Evolutionary conservation across 2,797 vertebrate species (phyloP).

Genomic region (Muraenolepis orangiensis): DNA sequence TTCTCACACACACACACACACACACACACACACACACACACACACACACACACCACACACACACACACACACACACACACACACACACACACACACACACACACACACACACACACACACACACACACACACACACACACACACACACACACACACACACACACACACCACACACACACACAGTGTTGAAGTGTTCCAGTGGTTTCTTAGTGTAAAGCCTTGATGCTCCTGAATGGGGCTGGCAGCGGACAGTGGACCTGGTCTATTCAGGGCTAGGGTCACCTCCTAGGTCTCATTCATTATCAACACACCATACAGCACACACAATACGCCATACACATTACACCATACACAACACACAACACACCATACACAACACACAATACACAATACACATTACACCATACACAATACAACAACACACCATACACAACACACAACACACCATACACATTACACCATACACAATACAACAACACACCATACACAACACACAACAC

Average conservation of each 20-base stretch:
- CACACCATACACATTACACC: no score
- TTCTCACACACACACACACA: conserved; percentile 2
- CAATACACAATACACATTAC: no score
- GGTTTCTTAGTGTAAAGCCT: conserved; percentile 54
- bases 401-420: no score
- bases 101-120: not conserved
- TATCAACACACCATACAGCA: no score
- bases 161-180: conserved; percentile 7
- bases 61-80: not conserved
- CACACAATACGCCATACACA: no score
- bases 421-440: no score
- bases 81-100: not conserved
- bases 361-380: no score
- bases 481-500: no score
- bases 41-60: not conserved
- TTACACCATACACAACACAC: no score
- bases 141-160: not conserved
- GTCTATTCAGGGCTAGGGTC: no score
- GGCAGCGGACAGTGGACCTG: conserved; percentile 37
- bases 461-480: no score
- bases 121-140: conserved; percentile 3
- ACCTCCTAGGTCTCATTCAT: no score
- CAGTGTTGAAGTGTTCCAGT: not conserved
- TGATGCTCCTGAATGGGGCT: conserved; percentile 39
- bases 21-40: conserved; percentile 37